phyloP scores from a whole-genome alignment of 2,888 invertebrate species.

The Eudasyphora cyanicolor region DNA sequence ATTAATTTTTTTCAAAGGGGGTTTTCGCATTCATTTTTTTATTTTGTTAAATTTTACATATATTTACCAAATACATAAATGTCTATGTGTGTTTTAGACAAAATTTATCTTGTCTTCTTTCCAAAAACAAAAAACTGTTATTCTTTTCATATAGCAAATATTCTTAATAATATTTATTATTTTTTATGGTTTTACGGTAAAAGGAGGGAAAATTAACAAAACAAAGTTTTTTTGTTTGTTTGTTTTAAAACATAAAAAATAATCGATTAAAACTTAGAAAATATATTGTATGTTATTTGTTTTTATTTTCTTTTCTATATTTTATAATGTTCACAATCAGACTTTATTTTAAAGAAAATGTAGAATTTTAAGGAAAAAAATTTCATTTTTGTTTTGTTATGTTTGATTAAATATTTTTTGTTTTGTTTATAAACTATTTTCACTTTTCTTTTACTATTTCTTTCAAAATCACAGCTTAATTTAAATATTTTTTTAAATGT shows the following conservation, averaged over 20 bases:
- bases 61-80: slow-evolving; percentile 64
- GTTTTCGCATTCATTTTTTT: slow-evolving; percentile 35
- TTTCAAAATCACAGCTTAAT: slow-evolving; percentile 65
- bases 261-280: not conserved
- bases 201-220: not conserved
- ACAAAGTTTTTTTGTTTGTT: not conserved
- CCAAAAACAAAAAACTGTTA: slow-evolving; percentile 71
- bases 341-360: slow-evolving; percentile 73
- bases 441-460: slow-evolving; percentile 54
- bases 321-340: slow-evolving; percentile 65
- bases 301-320: slow-evolving; percentile 68
- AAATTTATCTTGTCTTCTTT: slow-evolving; percentile 51
- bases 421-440: slow-evolving; percentile 41
- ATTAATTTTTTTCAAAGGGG: slow-evolving; percentile 45
- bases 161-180: slow-evolving; percentile 59
- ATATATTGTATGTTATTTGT: slow-evolving; percentile 7
- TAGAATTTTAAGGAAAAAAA: slow-evolving; percentile 72
- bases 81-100: slow-evolving; percentile 47
- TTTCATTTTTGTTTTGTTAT: slow-evolving; percentile 57
- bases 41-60: slow-evolving; percentile 62
- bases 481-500: slow-evolving; percentile 46
- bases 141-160: not conserved
- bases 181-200: slow-evolving; percentile 14
- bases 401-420: slow-evolving; percentile 25
- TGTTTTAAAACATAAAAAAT: slow-evolving; percentile 11